A percentile compares a stretch with the other conserved stretches of the same genome.
phyloP scores from a whole-genome alignment of 2,888 invertebrate genomes.

The Serripes groenlandicus region DNA sequence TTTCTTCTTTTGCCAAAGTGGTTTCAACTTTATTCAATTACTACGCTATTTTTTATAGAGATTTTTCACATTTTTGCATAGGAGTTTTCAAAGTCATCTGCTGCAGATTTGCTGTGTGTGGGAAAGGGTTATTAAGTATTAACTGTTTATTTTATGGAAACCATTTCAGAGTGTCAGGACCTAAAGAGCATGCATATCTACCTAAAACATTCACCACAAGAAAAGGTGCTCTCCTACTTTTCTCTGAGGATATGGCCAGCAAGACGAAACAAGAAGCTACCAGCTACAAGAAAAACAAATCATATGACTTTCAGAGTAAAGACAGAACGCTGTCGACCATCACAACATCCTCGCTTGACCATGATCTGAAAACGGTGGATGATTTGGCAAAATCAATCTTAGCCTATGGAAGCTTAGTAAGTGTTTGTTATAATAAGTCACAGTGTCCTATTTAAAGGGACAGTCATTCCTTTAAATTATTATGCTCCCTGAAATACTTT shows the following conservation, averaged over 20 bases:
- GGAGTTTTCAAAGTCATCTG: neutral
- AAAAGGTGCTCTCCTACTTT: slow-evolving; percentile 85
- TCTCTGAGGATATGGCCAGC: slow-evolving; percentile 84
- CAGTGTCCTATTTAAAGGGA: no score
- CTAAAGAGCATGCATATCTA: slow-evolving; percentile 73
- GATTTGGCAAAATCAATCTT: slow-evolving; percentile 84
- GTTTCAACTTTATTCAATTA: neutral
- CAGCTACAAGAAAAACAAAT: slow-evolving; percentile 43
- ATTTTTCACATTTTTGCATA: neutral
- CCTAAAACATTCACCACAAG: slow-evolving; percentile 86
- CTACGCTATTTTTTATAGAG: neutral
- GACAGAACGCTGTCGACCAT: slow-evolving; percentile 32
- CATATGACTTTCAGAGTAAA: slow-evolving; percentile 29
- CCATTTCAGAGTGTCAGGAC: slow-evolving; percentile 49
- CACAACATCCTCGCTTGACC: slow-evolving; percentile 18
- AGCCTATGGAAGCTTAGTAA: slow-evolving; percentile 79
- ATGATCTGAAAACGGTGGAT: slow-evolving; percentile 82
- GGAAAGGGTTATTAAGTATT: neutral
- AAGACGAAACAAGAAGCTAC: slow-evolving; percentile 57
- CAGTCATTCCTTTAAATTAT: no score
- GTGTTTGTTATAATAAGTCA: slow-evolving; percentile 10
- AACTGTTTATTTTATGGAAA: neutral
- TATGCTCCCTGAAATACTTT: no score
- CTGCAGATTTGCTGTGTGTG: neutral
- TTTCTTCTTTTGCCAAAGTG: neutral